Conservation (phyloP, 1,140 invertebrate genomes). For the Bombus picipes region DNA sequence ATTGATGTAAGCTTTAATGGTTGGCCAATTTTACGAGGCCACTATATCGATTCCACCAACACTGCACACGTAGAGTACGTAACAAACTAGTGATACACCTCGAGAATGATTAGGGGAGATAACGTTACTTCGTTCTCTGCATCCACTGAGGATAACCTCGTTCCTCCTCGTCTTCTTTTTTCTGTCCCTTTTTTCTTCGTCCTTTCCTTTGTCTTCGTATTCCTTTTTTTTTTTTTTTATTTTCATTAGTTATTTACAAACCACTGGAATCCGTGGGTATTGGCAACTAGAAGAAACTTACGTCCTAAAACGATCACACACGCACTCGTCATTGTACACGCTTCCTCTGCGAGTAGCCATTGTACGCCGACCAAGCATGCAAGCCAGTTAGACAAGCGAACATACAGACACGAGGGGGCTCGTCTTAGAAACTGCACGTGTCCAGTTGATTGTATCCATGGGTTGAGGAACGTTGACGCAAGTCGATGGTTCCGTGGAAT, state of each 20-base stretch:
- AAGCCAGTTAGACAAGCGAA: slow-evolving; percentile 68
- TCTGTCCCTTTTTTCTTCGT: neutral
- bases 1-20: neutral
- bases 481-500: neutral
- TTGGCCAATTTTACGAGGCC: neutral
- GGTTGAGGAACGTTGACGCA: neutral
- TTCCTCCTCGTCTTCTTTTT: neutral
- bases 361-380: slow-evolving; percentile 56
- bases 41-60: neutral
- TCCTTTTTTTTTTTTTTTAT: neutral
- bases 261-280: slow-evolving; percentile 37
- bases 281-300: slow-evolving; percentile 61
- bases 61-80: slow-evolving; percentile 75
- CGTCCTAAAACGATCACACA: slow-evolving; percentile 35
- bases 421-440: slow-evolving; percentile 39
- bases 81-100: slow-evolving; percentile 82
- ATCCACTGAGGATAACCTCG: slow-evolving; percentile 2
- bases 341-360: slow-evolving; percentile 40
- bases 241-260: slow-evolving; percentile 56
- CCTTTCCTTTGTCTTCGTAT: neutral
- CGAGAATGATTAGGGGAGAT: slow-evolving; percentile 70
- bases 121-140: slow-evolving; percentile 41
- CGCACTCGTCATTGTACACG: slow-evolving; percentile 37
- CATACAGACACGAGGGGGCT: slow-evolving; percentile 54
- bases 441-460: neutral